Conservation (phyloP, 2,113 vertebrate genomes). For the Sminthopsis crassicaudata region DNA sequence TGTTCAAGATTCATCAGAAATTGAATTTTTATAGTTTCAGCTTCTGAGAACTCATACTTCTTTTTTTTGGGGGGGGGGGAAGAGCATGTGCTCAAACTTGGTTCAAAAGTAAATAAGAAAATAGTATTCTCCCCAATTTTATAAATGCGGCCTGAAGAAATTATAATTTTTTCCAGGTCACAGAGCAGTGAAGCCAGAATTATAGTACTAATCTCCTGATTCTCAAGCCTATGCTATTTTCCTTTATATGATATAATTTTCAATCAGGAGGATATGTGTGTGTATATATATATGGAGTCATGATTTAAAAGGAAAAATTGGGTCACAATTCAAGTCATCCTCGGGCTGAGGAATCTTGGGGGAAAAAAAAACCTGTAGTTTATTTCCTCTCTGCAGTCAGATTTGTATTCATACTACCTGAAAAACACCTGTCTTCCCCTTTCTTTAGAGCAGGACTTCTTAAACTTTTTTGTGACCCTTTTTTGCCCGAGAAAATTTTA, state of each 20-base stretch:
- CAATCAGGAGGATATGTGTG: background rate
- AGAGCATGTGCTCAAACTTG: background rate
- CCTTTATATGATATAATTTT: constrained; percentile 25
- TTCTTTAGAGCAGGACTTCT: background rate
- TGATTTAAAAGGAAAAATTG: background rate
- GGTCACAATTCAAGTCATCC: background rate
- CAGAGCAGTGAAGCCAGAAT: background rate
- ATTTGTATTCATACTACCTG: background rate
- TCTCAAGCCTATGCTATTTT: background rate
- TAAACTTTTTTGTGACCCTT: too few species aligned
- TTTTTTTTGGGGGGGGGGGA: too few species aligned
- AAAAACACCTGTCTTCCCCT: background rate
- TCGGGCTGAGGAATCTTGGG: background rate
- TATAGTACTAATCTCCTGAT: background rate
- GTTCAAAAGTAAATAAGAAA: background rate
- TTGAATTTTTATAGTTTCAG: constrained; percentile 2
- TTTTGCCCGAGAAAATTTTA: too few species aligned
- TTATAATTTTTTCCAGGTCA: background rate
- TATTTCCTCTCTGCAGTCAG: background rate
- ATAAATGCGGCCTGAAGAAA: background rate
- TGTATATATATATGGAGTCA: too few species aligned
- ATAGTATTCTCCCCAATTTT: background rate
- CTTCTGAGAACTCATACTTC: background rate
- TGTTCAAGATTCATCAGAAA: background rate
- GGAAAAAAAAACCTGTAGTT: background rate